Evolutionary conservation across 2,797 vertebrate species (phyloP), one percentile per base, ranked within the genome.

Genomic region (Rhyacichthys aspro): DNA sequence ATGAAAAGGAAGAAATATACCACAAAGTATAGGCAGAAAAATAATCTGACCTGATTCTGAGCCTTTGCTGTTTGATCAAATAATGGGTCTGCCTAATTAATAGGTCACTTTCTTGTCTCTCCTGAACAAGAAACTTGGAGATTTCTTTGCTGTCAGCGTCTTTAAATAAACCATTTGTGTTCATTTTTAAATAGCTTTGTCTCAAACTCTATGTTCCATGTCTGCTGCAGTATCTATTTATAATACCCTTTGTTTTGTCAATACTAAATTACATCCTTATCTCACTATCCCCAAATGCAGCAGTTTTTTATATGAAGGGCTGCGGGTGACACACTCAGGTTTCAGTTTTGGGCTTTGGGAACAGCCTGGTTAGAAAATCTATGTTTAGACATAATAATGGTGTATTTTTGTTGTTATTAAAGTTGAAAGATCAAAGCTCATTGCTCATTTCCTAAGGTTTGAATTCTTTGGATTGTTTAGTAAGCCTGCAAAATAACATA

Each of bases 201-300:
- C 58, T 23, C 44, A 45, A 34, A 41, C 57, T 32, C 45, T 41
- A 43, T 52, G 75, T 67, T 67, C 56, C 65, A 52, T 68, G 82
- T 74, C 47, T 11, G 4, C 69, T 28, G 37, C 66, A 16, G n/a
- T 36, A 54, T 67, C 83, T 87, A 81, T 85, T 86, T 84, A 70
- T 82, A 76, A 63, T 14, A 19, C 48, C 0, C 43, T n/a, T 1
- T 46, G 45, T 50, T 55, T 63, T 67, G 76, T 82, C 79, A 78
- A 71, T 82, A 81, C 59, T 33, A 50, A 60, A 53, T 64, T 54
- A 57, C 42, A 58, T 61, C 50, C 59, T 82, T 79, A 82, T 86
- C 76, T 82, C 62, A 38, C 43, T 53, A 56, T 81, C 55, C 52
- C 56, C 46, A 54, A 61, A 80, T 63, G 67, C 37, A 77, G 76